Percentiles rank a stretch among this genome's conserved stretches.
Conservation (phyloP, 2,113 vertebrate genomes). For the Gnathonemus echidnorhynchus region DNA sequence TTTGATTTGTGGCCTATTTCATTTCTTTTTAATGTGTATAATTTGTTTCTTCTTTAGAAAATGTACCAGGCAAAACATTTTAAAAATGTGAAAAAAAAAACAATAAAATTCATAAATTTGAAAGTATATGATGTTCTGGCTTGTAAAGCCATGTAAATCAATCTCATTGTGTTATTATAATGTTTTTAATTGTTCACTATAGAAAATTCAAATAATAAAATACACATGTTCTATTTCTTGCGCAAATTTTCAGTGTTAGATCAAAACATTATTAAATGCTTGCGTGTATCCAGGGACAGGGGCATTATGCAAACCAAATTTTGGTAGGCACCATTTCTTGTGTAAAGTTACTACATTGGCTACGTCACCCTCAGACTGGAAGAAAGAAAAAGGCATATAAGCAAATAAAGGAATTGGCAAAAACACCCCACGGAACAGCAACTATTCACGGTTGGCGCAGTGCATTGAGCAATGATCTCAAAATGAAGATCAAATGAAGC, state of each 20-base stretch:
- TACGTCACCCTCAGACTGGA: no score
- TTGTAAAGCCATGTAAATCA: not conserved
- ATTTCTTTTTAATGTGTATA: conserved; percentile 29
- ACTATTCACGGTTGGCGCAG: not conserved
- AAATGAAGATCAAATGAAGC: not conserved
- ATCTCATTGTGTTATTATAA: not conserved
- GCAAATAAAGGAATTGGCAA: not conserved
- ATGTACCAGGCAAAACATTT: conserved; percentile 35
- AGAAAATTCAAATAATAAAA: not conserved
- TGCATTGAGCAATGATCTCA: not conserved
- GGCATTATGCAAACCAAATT: not conserved
- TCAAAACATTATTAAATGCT: not conserved
- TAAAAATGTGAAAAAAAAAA: conserved; percentile 29
- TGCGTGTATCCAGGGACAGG: not conserved
- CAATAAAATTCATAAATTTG: conserved; percentile 19
- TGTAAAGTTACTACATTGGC: no score
- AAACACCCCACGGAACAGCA: not conserved
- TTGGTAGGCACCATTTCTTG: not conserved
- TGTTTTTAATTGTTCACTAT: not conserved
- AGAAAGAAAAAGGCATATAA: no score
- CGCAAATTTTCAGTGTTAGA: not conserved
- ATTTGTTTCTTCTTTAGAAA: conserved; percentile 26
- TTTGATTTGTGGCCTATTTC: conserved; percentile 35
- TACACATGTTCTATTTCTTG: not conserved
- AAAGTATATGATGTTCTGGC: not conserved